Evolutionary conservation across 2,797 vertebrate species (phyloP).

Genomic region (Spea hammondii): DNA sequence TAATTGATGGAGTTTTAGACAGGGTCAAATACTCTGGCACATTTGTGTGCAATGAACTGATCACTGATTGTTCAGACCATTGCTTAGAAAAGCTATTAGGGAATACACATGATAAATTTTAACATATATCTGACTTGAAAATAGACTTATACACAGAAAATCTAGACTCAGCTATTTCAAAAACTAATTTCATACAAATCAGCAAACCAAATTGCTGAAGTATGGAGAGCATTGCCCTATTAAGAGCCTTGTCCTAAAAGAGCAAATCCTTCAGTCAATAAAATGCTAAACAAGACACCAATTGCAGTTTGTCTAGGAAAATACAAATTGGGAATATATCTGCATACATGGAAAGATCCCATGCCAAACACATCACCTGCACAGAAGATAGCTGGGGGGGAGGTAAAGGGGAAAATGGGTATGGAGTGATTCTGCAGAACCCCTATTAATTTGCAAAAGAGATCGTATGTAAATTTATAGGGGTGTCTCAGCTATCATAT

Average conservation of each 20-base stretch:
- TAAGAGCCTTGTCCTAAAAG: slow-evolving; percentile 36
- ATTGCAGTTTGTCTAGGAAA: not conserved
- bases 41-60: slow-evolving; percentile 13
- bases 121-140: slow-evolving; percentile 28
- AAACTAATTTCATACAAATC: slow-evolving; percentile 53
- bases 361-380: no score
- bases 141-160: slow-evolving; percentile 51
- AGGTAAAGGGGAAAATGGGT: no score
- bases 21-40: slow-evolving; percentile 7
- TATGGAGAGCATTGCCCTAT: slow-evolving; percentile 29
- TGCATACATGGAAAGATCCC: no score
- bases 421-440: no score
- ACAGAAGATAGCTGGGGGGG: no score
- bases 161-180: slow-evolving; percentile 62
- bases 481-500: no score
- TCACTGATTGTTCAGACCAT: slow-evolving; percentile 16
- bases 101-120: slow-evolving; percentile 4
- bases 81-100: slow-evolving; percentile 27
- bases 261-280: slow-evolving; percentile 33
- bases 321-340: no score
- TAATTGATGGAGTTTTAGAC: slow-evolving; percentile 16
- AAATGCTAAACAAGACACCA: slow-evolving; percentile 47
- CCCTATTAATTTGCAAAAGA: no score
- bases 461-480: no score
- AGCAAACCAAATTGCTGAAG: slow-evolving; percentile 46